Base-by-base conservation (phyloP, 2,797 vertebrate species). In the Aplochiton taeniatus region DNA sequence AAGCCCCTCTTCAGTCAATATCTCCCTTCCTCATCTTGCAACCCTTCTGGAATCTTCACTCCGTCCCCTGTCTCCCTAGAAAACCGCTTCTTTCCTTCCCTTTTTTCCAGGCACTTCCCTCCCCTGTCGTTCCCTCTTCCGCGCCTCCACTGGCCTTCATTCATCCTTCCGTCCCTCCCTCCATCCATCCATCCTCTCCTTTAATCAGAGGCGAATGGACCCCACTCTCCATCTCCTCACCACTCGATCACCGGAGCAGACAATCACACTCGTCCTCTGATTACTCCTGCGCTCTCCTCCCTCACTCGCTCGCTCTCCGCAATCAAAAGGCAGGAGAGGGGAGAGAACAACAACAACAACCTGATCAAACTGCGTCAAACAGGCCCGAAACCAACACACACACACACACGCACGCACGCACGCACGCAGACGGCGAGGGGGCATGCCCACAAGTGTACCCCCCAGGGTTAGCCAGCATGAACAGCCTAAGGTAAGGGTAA, bases 361-460 rank as follows among this genome's bases (percentile, higher is more conserved):
- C 31, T 6, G 31, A 31, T 31, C 31, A 31, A 31, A 31, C 2
- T 6, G 6, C 31, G 31, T 31, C 2, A 31, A 31, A 6, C 31
- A 6, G 31, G 31, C 31, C 31, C 54, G 63, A 64, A 70, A 63
- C 69, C 1, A 14, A 64, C 51, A 48, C n/a, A 49, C 57, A 61
- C 13, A 67, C 64, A 65, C 55, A 76, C 75, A 75, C 61, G 77
- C 72, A 60, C 58, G 57, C 61, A 67, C 72, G 73, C 70, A 76
- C 60, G 58, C 73, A 59, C 20, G 11, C 14, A 19, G 65, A 70
- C 51, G n/a, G n/a, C n/a, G n/a, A n/a, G n/a, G n/a, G n/a, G n/a
- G n/a, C n/a, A n/a, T n/a, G n/a, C n/a, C n/a, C n/a, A n/a, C n/a
- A n/a, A n/a, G n/a, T n/a, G n/a, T n/a, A n/a, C n/a, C n/a, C n/a